Conservation (phyloP, 2,888 invertebrate species). For the Rhingia rostrata region DNA sequence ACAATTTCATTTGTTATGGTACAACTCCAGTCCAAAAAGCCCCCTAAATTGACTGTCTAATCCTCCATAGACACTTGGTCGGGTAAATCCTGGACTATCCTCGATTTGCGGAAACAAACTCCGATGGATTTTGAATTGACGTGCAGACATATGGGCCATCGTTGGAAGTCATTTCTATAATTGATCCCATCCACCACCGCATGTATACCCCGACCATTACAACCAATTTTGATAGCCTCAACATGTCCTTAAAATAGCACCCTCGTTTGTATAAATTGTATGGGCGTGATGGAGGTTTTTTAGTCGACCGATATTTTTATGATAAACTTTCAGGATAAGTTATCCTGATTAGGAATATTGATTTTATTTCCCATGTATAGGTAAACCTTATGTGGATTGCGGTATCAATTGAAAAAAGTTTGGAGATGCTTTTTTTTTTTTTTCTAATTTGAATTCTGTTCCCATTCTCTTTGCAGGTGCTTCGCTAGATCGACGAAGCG, state of each 20-base stretch:
- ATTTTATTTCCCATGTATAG: constrained; percentile 18
- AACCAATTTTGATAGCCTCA: constrained; percentile 8
- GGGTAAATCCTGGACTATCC: neutral
- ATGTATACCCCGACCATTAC: neutral
- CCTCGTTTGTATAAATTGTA: constrained; percentile 4
- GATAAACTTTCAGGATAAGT: constrained; percentile 39
- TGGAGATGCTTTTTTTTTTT: neutral
- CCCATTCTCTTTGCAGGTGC: constrained; percentile 84
- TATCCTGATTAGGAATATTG: constrained; percentile 52
- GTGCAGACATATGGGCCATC: constrained; percentile 40
- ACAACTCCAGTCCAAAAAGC: constrained; percentile 16
- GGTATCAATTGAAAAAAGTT: neutral
- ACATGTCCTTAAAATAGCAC: constrained; percentile 2
- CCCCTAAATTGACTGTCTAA: constrained; percentile 36
- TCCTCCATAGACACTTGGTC: neutral
- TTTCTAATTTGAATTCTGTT: neutral
- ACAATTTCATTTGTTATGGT: constrained; percentile 42
- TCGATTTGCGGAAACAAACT: neutral
- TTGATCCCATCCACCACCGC: constrained; percentile 4
- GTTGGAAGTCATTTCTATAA: constrained; percentile 45
- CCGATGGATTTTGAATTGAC: constrained; percentile 38
- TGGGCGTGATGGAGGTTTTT: neutral
- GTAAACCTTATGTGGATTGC: neutral
- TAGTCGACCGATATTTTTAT: neutral
- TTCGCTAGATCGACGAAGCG: constrained; percentile 92